These are phyloP conservation scores for Aspidiotus destructor DNA, from an alignment of 2,888 invertebrate genomes.

Conservation along the genomic window DNA sequence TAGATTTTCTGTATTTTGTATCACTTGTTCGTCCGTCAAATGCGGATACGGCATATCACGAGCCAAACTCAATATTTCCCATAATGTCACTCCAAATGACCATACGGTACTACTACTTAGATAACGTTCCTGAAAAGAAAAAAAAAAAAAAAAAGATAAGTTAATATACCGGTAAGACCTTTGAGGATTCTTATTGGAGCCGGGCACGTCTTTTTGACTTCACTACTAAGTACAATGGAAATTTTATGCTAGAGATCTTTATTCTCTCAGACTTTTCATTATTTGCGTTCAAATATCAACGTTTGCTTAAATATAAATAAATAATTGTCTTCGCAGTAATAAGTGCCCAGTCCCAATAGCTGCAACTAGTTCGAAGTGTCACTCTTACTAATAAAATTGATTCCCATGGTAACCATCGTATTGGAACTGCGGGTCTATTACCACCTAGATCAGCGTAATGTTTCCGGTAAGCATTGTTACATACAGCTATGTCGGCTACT, in stretches of 20 bases:
- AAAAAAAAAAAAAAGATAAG: conserved; percentile 25
- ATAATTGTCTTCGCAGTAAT: background rate
- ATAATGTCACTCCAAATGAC: conserved; percentile 56
- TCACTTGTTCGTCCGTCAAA: conserved; percentile 52
- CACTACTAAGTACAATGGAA: no score
- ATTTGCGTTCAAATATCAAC: no score
- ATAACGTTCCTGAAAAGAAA: conserved; percentile 50
- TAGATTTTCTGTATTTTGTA: conserved; percentile 56
- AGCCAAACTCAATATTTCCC: conserved; percentile 55
- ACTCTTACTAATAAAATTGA: conserved; percentile 52
- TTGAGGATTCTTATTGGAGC: no score
- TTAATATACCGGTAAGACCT: no score
- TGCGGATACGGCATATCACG: conserved; percentile 53
- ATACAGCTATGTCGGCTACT: conserved; percentile 55
- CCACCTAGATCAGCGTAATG: conserved; percentile 56
- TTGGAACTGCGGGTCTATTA: conserved; percentile 50
- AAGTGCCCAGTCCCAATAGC: background rate
- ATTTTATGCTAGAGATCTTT: no score
- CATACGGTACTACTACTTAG: conserved; percentile 54
- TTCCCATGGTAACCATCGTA: conserved; percentile 58
- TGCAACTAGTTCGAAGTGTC: background rate
- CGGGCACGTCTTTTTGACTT: no score
- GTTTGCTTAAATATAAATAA: background rate
- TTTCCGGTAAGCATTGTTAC: conserved; percentile 52
- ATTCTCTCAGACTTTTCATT: no score